Conservation (phyloP, 2,113 vertebrate genomes). For the Chroicocephalus ridibundus region DNA sequence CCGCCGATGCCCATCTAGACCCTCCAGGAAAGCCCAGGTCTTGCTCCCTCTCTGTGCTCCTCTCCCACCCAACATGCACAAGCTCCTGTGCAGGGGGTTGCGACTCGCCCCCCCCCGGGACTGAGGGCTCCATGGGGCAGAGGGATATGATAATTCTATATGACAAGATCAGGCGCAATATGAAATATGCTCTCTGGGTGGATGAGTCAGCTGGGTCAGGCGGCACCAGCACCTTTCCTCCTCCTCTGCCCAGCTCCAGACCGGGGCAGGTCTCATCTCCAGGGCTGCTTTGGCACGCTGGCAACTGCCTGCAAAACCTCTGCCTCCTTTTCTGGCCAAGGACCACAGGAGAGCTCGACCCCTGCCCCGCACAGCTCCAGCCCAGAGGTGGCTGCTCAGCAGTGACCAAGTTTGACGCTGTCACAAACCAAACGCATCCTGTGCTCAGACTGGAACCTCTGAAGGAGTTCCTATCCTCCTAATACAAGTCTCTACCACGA, state of each 20-base stretch:
- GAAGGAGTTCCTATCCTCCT: not conserved
- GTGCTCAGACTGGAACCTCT: not conserved
- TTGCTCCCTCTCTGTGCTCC: not conserved
- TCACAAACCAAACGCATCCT: not conserved
- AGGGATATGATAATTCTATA: not conserved
- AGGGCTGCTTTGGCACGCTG: not conserved
- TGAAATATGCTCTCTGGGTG: not conserved
- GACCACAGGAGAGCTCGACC: not conserved
- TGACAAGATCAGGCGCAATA: not conserved
- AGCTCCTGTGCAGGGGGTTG: not conserved
- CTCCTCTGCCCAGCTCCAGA: not conserved
- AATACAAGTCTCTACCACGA: fast-evolving
- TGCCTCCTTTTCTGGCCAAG: not conserved
- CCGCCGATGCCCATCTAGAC: not conserved
- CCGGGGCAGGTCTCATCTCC: not conserved
- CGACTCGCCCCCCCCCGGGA: fast-evolving
- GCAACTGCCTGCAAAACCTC: not conserved
- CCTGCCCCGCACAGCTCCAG: not conserved
- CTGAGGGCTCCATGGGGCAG: fast-evolving
- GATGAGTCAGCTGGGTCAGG: not conserved
- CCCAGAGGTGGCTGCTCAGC: not conserved
- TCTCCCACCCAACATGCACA: not conserved
- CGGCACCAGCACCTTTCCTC: not conserved
- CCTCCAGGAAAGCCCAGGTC: not conserved
- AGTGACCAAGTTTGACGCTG: not conserved